Conservation (phyloP, 1,140 invertebrate genomes). For the Armadillidium nasatum region DNA sequence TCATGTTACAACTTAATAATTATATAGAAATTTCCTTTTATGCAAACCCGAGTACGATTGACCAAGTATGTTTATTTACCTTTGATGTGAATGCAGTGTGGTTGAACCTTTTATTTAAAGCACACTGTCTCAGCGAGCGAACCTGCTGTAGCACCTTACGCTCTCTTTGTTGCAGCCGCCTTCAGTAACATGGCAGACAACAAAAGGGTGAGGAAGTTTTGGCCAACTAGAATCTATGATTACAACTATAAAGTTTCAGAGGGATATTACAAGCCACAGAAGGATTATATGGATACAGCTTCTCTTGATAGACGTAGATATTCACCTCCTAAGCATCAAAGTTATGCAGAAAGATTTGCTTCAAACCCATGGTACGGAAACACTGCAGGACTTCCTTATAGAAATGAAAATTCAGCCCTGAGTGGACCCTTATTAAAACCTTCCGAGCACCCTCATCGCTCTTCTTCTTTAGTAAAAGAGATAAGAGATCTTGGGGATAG, state of each 20-base stretch:
- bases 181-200: slow-evolving; percentile 26
- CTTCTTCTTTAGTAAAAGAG: neutral
- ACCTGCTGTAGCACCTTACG: neutral
- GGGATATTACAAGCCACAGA: slow-evolving; percentile 41
- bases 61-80: too few species aligned
- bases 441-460: neutral
- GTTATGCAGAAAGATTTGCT: slow-evolving; percentile 42
- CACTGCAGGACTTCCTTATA: slow-evolving; percentile 36
- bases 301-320: slow-evolving; percentile 76
- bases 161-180: slow-evolving; percentile 33
- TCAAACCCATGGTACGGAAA: slow-evolving; percentile 37
- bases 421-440: neutral
- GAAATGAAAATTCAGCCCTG: neutral
- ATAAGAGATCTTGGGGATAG: neutral
- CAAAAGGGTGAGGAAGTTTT: slow-evolving; percentile 30
- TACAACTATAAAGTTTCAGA: slow-evolving; percentile 41
- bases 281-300: slow-evolving; percentile 37
- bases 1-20: too few species aligned
- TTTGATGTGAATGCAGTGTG: too few species aligned
- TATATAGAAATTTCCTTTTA: too few species aligned
- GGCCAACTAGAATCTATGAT: slow-evolving; percentile 34
- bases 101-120: too few species aligned
- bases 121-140: neutral
- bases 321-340: slow-evolving; percentile 33
- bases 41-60: too few species aligned